Base-by-base conservation (phyloP, 2,888 invertebrate genomes). In the Caenorhabditis imperialis region DNA sequence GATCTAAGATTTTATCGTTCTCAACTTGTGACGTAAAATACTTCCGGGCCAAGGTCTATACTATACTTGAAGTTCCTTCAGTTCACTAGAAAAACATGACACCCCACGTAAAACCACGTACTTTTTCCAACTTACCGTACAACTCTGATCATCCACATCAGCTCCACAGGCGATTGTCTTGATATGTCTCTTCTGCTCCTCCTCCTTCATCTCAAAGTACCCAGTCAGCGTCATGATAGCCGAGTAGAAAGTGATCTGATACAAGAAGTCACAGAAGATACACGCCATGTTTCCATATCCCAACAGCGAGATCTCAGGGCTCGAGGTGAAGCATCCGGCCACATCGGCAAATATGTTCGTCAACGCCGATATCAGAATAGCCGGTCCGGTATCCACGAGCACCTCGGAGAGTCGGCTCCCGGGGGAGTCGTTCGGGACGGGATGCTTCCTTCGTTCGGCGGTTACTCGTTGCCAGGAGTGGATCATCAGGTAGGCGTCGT, bases 401-500 rank as follows among this genome's bases (percentile, higher is more conserved):
- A 86, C 84, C 57, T 81, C 75, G 12, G 82, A 73, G 3, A 85
- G 55, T 16, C 84, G 62, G 25, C 72, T 58, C 8, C 73, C 85
- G 1, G 81, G 78, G 8, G 77, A 77, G 62, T 84, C 84, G 18
- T 78, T 55, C 20, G 62, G 55, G 1, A 54, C 48, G 10, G 79
- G 79, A 33, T 77, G 70, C 4, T 63, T 40, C 27, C 82, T 51
- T 30, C 81, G 62, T 33, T 78, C 69, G 23, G 76, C 78, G 3
- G 81, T 79, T 8, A 85, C 78, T 38, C 81, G 40, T 58, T 86
- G 84, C 86, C 86, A 86, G 1, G 85, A 79, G 48, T 86, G 86
- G 23, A 86, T 82, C 86, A 86, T 86, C 47, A 86, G 65, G 55
- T 86, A 86, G n/a, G 85, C 84, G 61, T 85, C 85, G 57, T 85